phyloP scores from a whole-genome alignment of 1,140 invertebrate species.

The Aphaenogaster ashmeadi region DNA sequence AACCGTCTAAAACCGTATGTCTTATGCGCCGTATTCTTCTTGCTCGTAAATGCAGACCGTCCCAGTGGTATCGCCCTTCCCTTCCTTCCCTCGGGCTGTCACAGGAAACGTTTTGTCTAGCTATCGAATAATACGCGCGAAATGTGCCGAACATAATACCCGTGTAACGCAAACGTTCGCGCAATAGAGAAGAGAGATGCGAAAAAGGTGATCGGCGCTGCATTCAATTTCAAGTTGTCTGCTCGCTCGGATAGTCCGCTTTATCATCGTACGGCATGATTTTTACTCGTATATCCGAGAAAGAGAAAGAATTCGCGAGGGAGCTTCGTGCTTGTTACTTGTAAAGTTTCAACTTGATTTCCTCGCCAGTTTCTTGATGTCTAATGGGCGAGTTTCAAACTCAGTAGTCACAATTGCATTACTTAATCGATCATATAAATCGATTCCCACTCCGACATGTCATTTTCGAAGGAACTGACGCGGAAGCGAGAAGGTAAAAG shows the following conservation, averaged over 20 bases:
- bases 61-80: neutral
- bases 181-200: conserved; percentile 34
- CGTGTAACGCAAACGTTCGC: conserved; percentile 41
- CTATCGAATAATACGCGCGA: conserved; percentile 56
- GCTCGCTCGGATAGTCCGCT: conserved; percentile 2
- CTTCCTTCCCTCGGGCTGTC: conserved; percentile 44
- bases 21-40: conserved; percentile 49
- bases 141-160: conserved; percentile 60
- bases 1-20: conserved; percentile 44
- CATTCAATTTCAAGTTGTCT: conserved; percentile 44
- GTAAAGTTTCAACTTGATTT: conserved; percentile 66
- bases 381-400: conserved; percentile 69
- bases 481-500: neutral
- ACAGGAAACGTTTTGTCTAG: conserved; percentile 44
- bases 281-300: conserved; percentile 32
- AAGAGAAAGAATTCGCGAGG: conserved; percentile 8
- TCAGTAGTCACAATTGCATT: conserved; percentile 68
- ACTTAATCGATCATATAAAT: conserved; percentile 64
- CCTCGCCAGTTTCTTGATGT: conserved; percentile 60
- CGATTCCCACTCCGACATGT: conserved; percentile 61
- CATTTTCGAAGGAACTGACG: conserved; percentile 21
- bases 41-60: conserved; percentile 55
- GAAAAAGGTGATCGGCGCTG: conserved; percentile 33
- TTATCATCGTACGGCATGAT: conserved; percentile 34
- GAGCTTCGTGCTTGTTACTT: conserved; percentile 44